Evolutionary conservation across 2,888 invertebrate species (phyloP).

Genomic region (Drosophila histrio): DNA sequence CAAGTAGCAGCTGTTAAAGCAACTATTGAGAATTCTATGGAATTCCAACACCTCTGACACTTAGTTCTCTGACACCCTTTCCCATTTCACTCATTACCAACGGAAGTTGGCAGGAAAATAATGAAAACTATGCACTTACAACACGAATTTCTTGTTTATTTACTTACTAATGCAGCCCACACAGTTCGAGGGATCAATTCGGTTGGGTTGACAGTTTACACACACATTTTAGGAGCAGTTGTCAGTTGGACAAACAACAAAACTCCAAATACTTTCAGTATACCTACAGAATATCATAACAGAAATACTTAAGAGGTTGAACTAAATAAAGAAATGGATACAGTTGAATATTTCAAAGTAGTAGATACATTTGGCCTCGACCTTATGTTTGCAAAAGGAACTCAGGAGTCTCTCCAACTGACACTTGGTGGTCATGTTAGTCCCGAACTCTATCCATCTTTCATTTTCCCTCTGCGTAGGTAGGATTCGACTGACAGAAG

Average conservation of each 20-base stretch:
- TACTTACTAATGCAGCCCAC: constrained; percentile 53
- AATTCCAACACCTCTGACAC: constrained; percentile 37
- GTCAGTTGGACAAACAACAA: constrained; percentile 44
- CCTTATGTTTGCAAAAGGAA: neutral
- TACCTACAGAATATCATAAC: constrained; percentile 25
- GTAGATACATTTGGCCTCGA: constrained; percentile 29
- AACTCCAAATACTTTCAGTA: constrained; percentile 7
- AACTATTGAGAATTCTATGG: constrained; percentile 15
- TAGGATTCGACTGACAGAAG: constrained; percentile 22
- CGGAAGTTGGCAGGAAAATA: constrained; percentile 44
- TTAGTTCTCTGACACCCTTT: neutral
- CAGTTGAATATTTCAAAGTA: constrained; percentile 1
- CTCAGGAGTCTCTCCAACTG: constrained; percentile 10
- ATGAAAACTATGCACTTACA: constrained; percentile 25
- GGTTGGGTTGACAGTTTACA: constrained; percentile 44
- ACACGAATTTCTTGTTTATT: constrained; percentile 18
- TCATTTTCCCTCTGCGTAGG: constrained; percentile 26
- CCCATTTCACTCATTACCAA: constrained; percentile 41
- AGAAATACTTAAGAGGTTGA: constrained; percentile 1
- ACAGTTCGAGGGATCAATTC: constrained; percentile 20
- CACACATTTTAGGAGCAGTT: constrained; percentile 30
- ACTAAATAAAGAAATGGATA: neutral
- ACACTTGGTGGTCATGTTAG: constrained; percentile 37
- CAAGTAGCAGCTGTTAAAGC: constrained; percentile 37
- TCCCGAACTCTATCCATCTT: neutral